Conservation (phyloP, 1,140 invertebrate species). For the Drosophila orosa region DNA sequence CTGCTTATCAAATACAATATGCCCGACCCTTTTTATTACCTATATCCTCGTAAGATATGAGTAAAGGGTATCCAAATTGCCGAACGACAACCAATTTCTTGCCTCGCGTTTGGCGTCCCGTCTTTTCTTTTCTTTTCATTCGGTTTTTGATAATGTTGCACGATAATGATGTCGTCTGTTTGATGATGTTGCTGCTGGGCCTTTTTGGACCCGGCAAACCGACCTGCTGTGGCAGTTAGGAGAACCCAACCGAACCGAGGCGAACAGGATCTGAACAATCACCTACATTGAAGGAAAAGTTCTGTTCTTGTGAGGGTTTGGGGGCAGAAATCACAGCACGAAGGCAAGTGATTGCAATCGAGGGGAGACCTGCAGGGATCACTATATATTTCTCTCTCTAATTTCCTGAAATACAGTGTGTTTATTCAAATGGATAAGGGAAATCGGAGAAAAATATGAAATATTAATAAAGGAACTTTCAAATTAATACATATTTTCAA, state of each 20-base stretch:
- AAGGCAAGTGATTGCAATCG: slow-evolving; percentile 80
- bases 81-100: slow-evolving; percentile 70
- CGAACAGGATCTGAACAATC: slow-evolving; percentile 61
- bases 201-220: slow-evolving; percentile 19
- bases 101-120: slow-evolving; percentile 37
- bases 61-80: slow-evolving; percentile 26
- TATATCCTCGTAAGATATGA: no score
- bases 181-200: slow-evolving; percentile 69
- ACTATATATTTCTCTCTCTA: slow-evolving; percentile 4
- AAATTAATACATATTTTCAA: no score
- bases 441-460: no score
- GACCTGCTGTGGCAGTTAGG: slow-evolving; percentile 43
- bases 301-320: slow-evolving; percentile 55
- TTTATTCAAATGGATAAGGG: background rate
- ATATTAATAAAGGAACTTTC: no score
- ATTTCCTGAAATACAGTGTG: slow-evolving; percentile 5
- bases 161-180: slow-evolving; percentile 82
- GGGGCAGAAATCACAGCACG: slow-evolving; percentile 76
- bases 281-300: slow-evolving; percentile 66
- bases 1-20: background rate
- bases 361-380: slow-evolving; percentile 47
- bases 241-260: slow-evolving; percentile 12
- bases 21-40: no score
- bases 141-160: slow-evolving; percentile 71
- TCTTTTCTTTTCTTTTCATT: slow-evolving; percentile 18